Percentiles rank a stretch among this genome's conserved stretches.
Conservation (phyloP, 2,797 vertebrate genomes). For the Cryptoprocta ferox region DNA sequence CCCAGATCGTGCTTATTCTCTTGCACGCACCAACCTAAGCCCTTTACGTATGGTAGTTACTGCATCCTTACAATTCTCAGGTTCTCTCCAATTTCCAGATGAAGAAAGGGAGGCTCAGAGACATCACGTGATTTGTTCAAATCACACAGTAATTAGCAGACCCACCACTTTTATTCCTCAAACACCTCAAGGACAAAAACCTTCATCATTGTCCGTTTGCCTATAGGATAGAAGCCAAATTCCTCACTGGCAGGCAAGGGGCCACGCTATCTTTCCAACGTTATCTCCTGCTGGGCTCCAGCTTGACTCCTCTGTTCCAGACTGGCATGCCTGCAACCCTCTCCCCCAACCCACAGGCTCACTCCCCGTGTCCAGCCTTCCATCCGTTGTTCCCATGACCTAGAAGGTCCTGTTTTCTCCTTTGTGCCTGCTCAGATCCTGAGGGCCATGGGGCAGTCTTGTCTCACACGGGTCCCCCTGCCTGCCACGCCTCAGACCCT, state of each 20-base stretch:
- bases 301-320: slow-evolving; percentile 71
- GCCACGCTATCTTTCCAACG: slow-evolving; percentile 61
- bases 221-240: slow-evolving; percentile 65
- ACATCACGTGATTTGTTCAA: background rate
- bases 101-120: background rate
- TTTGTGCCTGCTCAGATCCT: background rate
- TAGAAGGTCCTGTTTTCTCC: slow-evolving; percentile 30
- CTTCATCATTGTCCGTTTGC: slow-evolving; percentile 49
- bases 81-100: background rate
- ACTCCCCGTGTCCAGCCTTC: slow-evolving; percentile 25
- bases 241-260: slow-evolving; percentile 63
- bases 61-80: background rate
- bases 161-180: background rate
- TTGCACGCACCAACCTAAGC: background rate
- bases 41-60: background rate
- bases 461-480: background rate
- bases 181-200: slow-evolving; percentile 66
- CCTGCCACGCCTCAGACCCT: background rate
- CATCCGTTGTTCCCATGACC: slow-evolving; percentile 30
- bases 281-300: slow-evolving; percentile 72
- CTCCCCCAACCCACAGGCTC: slow-evolving; percentile 64
- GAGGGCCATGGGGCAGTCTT: background rate
- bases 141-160: slow-evolving; percentile 17
- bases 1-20: background rate
- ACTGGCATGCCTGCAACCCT: slow-evolving; percentile 62